Evolutionary conservation across 37 sponge, comb jelly and placozoan species (phyloP), one percentile per base, ranked within the genome.

Genomic region (Hormiphora californensis): DNA sequence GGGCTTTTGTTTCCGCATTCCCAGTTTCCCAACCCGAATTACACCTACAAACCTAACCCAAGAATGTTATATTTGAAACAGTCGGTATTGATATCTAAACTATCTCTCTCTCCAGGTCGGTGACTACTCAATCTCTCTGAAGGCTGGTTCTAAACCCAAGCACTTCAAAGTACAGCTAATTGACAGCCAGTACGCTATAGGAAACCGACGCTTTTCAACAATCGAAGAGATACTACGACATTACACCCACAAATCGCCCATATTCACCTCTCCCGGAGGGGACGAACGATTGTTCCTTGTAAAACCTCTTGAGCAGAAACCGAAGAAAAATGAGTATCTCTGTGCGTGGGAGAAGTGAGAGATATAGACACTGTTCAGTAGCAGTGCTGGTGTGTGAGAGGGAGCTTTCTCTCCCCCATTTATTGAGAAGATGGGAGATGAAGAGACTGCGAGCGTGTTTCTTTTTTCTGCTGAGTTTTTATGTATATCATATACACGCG

Each of bases 111-210:
- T 73, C 1, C 86, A 94, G 96, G 91, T 92, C 44, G 96, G 96
- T 27, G 93, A 95, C 51, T 95, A 78, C 73, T 95, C 96, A 0
- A 90, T 95, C 55, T 95, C 96, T 1, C 89, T 95, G 92, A 95
- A 95, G 81, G 92, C 96, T 8, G 90, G 92, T n/a, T 92, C 90
- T 32, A 86, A 91, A 85, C 90, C 92, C 63, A 95, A 95, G 68
- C 96, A 95, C 86, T 95, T 95, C 81, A 90, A 90, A 63, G 90
- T 95, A 4, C 91, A 95, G 88, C 90, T 93, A 19, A 55, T 88
- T 32, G 92, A 91, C 54, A 90, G 89, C 15, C 88, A 90, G 57
- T 89, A 90, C 85, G 92, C 91, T 5, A 95, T 95, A 53, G 96
- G 96, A 0, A 92, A 91, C 54, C 87, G 93, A 33, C 92, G 93